A percentile compares a stretch with the other conserved stretches of the same genome.
phyloP scores from a whole-genome alignment of 2,888 invertebrate species.

The Conops quadrifasciatus region DNA sequence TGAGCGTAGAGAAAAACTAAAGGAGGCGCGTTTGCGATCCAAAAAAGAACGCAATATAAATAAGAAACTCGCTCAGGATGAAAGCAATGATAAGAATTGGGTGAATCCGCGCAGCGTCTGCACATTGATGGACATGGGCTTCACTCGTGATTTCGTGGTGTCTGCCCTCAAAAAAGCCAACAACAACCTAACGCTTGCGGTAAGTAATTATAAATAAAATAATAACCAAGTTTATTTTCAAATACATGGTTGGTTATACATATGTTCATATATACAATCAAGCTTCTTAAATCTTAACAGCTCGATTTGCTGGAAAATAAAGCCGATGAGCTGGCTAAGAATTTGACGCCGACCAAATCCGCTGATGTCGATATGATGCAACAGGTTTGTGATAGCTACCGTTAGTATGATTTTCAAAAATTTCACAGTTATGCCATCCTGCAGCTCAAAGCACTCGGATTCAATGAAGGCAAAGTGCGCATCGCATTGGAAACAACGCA shows the following conservation, averaged over 20 bases:
- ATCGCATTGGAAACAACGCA: constrained; percentile 68
- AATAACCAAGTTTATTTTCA: neutral
- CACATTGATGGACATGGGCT: constrained; percentile 76
- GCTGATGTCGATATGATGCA: constrained; percentile 48
- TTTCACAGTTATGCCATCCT: neutral
- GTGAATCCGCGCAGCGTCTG: constrained; percentile 63
- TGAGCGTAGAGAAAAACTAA: constrained; percentile 67
- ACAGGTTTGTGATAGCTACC: constrained; percentile 40
- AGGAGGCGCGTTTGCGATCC: constrained; percentile 67
- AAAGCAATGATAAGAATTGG: constrained; percentile 51
- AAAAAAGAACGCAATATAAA: constrained; percentile 66
- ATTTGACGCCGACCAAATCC: constrained; percentile 42
- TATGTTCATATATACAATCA: too few species aligned
- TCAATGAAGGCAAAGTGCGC: constrained; percentile 67
- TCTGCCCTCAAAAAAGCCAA: constrained; percentile 73
- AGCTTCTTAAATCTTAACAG: constrained; percentile 43
- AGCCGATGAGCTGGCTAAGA: constrained; percentile 48
- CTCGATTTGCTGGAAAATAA: constrained; percentile 57
- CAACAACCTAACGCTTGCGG: constrained; percentile 75
- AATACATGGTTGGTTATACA: too few species aligned
- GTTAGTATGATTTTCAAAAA: constrained; percentile 1
- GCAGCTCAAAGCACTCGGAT: constrained; percentile 69
- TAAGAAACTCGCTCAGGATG: constrained; percentile 45
- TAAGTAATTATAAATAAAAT: constrained; percentile 65
- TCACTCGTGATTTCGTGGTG: constrained; percentile 68